These are phyloP conservation scores for Pseudomugil tenellus DNA, from an alignment of 2,797 vertebrate genomes.

Conservation along the genomic window DNA sequence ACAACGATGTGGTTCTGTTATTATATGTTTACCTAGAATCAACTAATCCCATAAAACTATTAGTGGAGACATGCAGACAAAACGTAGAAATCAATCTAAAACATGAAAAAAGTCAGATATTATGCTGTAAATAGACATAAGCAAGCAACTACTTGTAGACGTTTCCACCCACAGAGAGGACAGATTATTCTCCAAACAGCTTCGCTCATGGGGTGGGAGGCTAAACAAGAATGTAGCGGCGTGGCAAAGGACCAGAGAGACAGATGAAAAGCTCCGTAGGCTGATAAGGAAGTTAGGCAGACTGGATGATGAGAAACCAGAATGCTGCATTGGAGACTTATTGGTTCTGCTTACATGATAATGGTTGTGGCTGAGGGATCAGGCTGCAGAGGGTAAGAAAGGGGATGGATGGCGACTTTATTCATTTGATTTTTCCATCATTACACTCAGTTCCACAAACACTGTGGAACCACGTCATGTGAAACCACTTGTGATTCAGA, in stretches of 20 bases:
- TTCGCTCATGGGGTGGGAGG: constrained; percentile 59
- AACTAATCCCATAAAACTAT: constrained; percentile 16
- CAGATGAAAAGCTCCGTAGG: constrained; percentile 76
- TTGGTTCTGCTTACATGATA: constrained; percentile 21
- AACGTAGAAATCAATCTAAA: not conserved
- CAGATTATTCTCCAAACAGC: constrained; percentile 67
- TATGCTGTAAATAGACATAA: not conserved
- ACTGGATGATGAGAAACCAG: constrained; percentile 72
- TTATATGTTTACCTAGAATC: constrained; percentile 22
- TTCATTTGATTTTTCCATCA: not conserved
- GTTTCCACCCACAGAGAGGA: constrained; percentile 67
- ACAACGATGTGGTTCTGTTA: constrained; percentile 15
- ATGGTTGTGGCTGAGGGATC: constrained; percentile 30
- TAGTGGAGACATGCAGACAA: not conserved
- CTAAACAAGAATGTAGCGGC: constrained; percentile 65
- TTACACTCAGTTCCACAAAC: not conserved
- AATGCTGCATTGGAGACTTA: constrained; percentile 48
- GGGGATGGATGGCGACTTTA: not conserved
- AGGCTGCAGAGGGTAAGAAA: constrained; percentile 37
- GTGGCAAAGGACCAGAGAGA: constrained; percentile 63
- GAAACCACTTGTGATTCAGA: no score
- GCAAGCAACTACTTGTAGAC: constrained; percentile 12
- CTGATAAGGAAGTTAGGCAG: constrained; percentile 74
- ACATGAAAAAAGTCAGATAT: not conserved
- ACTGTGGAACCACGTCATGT: no score